Evolutionary conservation across 2,797 vertebrate species (phyloP).

Genomic region (Falco rusticolus): DNA sequence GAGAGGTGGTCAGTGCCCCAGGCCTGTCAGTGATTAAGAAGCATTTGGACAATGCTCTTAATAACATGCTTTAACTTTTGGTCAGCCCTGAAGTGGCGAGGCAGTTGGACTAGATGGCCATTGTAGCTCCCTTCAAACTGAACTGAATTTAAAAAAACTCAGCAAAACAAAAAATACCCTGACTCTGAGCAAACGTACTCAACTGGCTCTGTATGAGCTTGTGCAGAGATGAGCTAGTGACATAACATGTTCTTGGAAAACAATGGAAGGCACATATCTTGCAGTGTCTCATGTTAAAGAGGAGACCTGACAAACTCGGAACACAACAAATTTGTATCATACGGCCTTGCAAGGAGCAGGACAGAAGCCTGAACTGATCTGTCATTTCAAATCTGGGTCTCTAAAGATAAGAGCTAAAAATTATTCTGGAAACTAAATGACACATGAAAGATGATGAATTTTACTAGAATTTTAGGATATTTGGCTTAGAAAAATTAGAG

Average conservation of each 20-base stretch:
- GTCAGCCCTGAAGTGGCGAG: too few relatives aligned
- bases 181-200: neutral
- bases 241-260: neutral
- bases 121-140: neutral
- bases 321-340: neutral
- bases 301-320: neutral
- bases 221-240: neutral
- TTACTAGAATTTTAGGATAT: neutral
- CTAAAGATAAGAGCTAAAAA: neutral
- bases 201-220: neutral
- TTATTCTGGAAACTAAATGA: neutral
- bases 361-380: neutral
- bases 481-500: neutral
- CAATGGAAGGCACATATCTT: neutral
- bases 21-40: too few relatives aligned
- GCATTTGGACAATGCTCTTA: too few relatives aligned
- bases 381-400: neutral
- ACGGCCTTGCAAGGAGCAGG: neutral
- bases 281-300: neutral
- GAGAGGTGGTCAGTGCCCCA: too few relatives aligned
- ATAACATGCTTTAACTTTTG: too few relatives aligned
- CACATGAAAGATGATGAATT: neutral
- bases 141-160: neutral
- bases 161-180: fast-evolving
- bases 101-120: too few relatives aligned